phyloP scores from a whole-genome alignment of 2,113 vertebrate species.

The Maccullochella peelii region DNA sequence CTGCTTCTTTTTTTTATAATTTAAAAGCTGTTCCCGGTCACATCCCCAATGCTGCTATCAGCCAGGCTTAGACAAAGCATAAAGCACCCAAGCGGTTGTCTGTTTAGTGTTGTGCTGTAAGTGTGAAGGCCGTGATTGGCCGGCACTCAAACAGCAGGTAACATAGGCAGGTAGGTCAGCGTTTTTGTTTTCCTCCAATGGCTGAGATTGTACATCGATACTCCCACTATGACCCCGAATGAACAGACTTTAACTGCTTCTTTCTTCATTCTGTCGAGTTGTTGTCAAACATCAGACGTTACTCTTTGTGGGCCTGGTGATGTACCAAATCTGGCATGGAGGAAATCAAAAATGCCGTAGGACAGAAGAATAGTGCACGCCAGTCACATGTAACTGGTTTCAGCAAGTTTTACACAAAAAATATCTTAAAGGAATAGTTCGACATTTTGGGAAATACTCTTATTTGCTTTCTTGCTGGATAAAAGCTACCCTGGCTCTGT shows the following conservation, averaged over 20 bases:
- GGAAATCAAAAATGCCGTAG: neutral
- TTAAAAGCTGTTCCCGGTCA: slow-evolving; percentile 38
- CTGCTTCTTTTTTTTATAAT: slow-evolving; percentile 7
- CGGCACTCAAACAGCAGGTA: slow-evolving; percentile 6
- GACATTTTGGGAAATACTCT: neutral
- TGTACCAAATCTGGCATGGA: slow-evolving; percentile 29
- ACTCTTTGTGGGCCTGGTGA: slow-evolving; percentile 2
- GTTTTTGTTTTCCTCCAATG: neutral
- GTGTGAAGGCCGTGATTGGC: slow-evolving; percentile 18
- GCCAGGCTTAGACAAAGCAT: slow-evolving; percentile 11
- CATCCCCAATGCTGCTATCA: slow-evolving; percentile 11
- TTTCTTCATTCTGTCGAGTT: neutral
- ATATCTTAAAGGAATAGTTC: slow-evolving; percentile 5
- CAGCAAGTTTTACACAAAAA: slow-evolving; percentile 6
- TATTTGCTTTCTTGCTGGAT: slow-evolving; percentile 7
- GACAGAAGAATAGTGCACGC: slow-evolving; percentile 14
- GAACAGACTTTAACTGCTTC: neutral
- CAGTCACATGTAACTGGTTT: slow-evolving; percentile 39
- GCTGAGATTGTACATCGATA: slow-evolving; percentile 8
- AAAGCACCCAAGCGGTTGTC: slow-evolving; percentile 21
- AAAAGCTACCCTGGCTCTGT: neutral
- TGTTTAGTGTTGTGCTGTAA: slow-evolving; percentile 41
- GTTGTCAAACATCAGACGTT: slow-evolving; percentile 1
- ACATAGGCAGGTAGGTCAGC: neutral
- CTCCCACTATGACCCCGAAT: neutral